Conservation (phyloP, 2,888 invertebrate species). For the Cecidostiba fungosa region DNA sequence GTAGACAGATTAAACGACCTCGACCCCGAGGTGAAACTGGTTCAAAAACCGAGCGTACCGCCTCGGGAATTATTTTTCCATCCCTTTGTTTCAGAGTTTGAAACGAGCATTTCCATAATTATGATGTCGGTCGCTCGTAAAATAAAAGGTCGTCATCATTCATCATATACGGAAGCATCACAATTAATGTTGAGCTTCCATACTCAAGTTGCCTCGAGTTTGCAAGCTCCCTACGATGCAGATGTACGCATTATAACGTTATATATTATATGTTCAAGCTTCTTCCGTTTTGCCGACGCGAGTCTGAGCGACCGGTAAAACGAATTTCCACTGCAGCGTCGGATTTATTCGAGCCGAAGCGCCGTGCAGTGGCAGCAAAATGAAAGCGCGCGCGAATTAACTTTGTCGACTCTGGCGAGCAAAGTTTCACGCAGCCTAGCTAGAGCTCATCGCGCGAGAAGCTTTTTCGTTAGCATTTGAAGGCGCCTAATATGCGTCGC, state of each 20-base stretch:
- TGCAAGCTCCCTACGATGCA: too few relatives aligned
- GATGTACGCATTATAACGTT: not conserved
- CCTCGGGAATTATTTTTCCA: not conserved
- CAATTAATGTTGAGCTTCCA: not conserved
- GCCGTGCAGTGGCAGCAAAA: not conserved
- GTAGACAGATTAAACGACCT: not conserved
- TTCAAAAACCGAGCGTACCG: not conserved
- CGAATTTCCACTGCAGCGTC: slow-evolving; percentile 4
- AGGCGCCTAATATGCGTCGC: not conserved
- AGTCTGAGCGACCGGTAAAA: not conserved
- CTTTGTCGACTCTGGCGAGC: slow-evolving; percentile 7
- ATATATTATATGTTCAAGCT: not conserved
- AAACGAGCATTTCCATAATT: too few relatives aligned
- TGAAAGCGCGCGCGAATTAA: slow-evolving; percentile 24
- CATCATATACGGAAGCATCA: not conserved
- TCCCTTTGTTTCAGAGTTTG: too few relatives aligned
- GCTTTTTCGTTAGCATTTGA: slow-evolving; percentile 22
- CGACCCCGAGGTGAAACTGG: not conserved
- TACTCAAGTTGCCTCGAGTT: not conserved
- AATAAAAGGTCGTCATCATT: not conserved
- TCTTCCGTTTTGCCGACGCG: not conserved
- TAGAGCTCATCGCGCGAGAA: slow-evolving; percentile 7
- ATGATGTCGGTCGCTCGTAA: too few relatives aligned
- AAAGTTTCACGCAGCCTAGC: not conserved
- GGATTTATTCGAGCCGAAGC: not conserved